Percentiles rank a stretch among this genome's conserved stretches.
These are phyloP conservation scores for Anser cygnoides DNA, from an alignment of 2,113 vertebrate genomes.

Conservation along the genomic window DNA sequence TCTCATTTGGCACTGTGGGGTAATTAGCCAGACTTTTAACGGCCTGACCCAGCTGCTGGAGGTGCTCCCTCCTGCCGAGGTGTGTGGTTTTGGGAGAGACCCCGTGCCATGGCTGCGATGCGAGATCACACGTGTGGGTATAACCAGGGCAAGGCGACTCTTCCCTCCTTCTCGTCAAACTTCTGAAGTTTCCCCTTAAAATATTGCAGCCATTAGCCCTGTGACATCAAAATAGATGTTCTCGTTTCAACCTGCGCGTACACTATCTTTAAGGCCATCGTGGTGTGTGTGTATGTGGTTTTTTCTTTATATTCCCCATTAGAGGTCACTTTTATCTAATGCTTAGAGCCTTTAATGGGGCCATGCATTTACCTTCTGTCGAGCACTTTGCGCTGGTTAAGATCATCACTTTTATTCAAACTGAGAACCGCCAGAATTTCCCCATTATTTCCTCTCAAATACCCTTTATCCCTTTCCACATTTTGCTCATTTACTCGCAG, in stretches of 20 bases:
- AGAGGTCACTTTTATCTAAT: slow-evolving; percentile 44
- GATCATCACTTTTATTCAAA: slow-evolving; percentile 41
- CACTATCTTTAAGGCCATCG: background rate
- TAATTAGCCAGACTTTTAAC: background rate
- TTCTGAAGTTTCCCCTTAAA: background rate
- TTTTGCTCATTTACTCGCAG: background rate
- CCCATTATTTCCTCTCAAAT: background rate
- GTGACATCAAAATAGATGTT: background rate
- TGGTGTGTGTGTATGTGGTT: background rate
- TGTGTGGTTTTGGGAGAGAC: fast-evolving
- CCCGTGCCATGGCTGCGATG: background rate
- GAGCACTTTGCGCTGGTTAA: background rate
- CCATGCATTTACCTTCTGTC: background rate
- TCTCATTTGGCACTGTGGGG: background rate
- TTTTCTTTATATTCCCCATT: background rate
- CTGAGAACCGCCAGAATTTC: background rate
- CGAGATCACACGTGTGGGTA: background rate
- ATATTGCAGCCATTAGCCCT: background rate
- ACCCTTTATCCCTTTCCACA: background rate
- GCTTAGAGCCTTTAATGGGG: background rate
- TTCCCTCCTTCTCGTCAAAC: background rate
- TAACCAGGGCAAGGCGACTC: background rate
- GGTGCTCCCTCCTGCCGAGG: background rate
- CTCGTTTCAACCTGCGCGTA: background rate
- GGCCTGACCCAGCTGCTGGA: background rate